A percentile compares a stretch with the other conserved stretches of the same genome.
Evolutionary conservation across 2,888 invertebrate species (phyloP).

Genomic region (Zygothrica quintamaculata): DNA sequence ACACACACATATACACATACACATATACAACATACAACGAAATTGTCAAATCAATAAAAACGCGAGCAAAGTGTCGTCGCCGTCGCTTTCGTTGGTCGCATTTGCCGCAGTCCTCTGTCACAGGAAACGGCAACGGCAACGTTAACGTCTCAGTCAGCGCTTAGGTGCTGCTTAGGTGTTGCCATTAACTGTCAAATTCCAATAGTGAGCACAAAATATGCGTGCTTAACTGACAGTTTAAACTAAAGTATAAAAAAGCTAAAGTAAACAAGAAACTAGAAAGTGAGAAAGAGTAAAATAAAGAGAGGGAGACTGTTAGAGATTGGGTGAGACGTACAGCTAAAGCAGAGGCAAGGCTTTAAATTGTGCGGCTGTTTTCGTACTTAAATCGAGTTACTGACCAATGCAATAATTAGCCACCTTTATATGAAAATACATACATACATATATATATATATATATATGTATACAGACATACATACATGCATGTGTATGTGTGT

Average conservation of each 20-base stretch:
- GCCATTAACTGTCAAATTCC: constrained; percentile 45
- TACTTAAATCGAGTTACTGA: constrained; percentile 46
- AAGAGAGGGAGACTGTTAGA: neutral
- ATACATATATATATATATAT: neutral
- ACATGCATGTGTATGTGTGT: neutral
- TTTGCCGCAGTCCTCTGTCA: constrained; percentile 10
- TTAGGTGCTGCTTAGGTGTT: constrained; percentile 31
- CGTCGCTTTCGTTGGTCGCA: constrained; percentile 16
- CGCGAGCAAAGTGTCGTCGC: constrained; percentile 48
- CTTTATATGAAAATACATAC: constrained; percentile 12
- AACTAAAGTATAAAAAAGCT: constrained; percentile 14
- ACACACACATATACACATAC: neutral
- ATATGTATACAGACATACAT: neutral
- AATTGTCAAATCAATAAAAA: constrained; percentile 67
- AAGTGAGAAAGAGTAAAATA: neutral
- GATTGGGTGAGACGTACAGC: neutral
- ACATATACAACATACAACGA: constrained; percentile 18
- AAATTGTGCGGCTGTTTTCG: too few relatives aligned
- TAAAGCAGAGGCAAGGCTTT: too few relatives aligned
- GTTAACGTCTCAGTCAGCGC: constrained; percentile 3
- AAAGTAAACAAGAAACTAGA: constrained; percentile 10
- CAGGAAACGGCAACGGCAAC: constrained; percentile 17
- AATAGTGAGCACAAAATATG: constrained; percentile 32
- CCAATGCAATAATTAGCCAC: constrained; percentile 59
- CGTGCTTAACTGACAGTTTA: constrained; percentile 15